Base-by-base conservation (phyloP, 2,888 invertebrate genomes). In the Melipona beecheii region DNA sequence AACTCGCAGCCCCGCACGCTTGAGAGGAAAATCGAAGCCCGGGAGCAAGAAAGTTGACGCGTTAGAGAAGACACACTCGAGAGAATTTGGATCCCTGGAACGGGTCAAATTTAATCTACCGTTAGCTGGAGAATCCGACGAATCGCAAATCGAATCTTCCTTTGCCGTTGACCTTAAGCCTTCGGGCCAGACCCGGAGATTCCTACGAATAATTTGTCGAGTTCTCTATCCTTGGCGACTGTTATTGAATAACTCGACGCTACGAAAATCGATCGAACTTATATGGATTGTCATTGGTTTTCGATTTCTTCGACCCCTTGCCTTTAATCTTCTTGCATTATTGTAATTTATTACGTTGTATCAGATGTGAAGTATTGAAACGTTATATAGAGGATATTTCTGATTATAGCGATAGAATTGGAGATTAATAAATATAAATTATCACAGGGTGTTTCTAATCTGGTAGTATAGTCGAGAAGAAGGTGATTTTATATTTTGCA, bases 61-160 rank as follows among this genome's bases (percentile, higher is more conserved):
- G 36, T 27, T 4, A 54, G 19, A 71, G 62, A 50, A 66, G 60
- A 31, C 27, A 21, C 43, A 21, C 43, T 21, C 24, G 19, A 24
- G 68, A 65, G 54, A 77, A 83, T 81, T 74, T 69, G 81, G 75
- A 78, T 81, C 21, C 60, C 5, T 21, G 56, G 75, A 36, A 36
- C 21, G 60, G 75, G 70, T 87, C 66, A 78, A 84, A 84, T 86
- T 88, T 82, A 81, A 88, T 88, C 79, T 76, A 49, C 50, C 78
- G 75, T 79, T 83, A 78, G 62, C 31, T 58, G 50, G 68, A 75
- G 71, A 78, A 50, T 56, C 56, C 69, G 69, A 66, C 83, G 83
- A 88, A 86, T 81, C 65, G 68, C 79, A 84, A 87, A 87, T 81
- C 81, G 87, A 77, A 86, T 87, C 78, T 85, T 76, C 78, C 81